These are phyloP conservation scores for Drosophila equinoxialis DNA, from an alignment of 1,140 invertebrate species.

Conservation along the genomic window DNA sequence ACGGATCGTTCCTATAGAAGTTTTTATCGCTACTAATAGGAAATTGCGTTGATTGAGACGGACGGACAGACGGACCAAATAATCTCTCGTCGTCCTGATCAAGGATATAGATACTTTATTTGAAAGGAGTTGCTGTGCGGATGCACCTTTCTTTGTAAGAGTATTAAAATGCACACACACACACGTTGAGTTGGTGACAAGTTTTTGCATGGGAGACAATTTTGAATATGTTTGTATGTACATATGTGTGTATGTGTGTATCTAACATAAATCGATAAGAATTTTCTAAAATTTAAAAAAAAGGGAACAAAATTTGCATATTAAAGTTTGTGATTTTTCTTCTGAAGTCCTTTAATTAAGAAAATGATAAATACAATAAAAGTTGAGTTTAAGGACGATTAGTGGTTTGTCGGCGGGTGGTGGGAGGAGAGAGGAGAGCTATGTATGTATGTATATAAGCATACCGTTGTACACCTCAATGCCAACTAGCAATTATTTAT, in stretches of 20 bases:
- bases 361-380: constrained; percentile 23
- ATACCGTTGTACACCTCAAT: constrained; percentile 64
- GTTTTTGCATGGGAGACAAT: constrained; percentile 25
- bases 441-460: not conserved
- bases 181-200: constrained; percentile 20
- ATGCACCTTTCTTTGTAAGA: too few species aligned
- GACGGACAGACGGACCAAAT: too few species aligned
- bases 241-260: not conserved
- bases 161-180: constrained; percentile 62
- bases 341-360: constrained; percentile 18
- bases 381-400: too few species aligned
- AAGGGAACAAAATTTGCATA: too few species aligned
- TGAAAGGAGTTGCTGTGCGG: too few species aligned
- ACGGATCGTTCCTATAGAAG: too few species aligned
- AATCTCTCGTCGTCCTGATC: too few species aligned
- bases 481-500: constrained; percentile 80
- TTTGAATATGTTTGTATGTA: constrained; percentile 33
- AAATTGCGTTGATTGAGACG: too few species aligned
- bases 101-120: too few species aligned
- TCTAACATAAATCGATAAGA: constrained; percentile 58
- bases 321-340: too few species aligned
- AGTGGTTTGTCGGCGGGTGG: not conserved
- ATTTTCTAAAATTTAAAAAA: constrained; percentile 6
- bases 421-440: not conserved
- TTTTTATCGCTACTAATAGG: too few species aligned